Base-by-base conservation (phyloP, 2,888 invertebrate species). In the Halictus ligatus region DNA sequence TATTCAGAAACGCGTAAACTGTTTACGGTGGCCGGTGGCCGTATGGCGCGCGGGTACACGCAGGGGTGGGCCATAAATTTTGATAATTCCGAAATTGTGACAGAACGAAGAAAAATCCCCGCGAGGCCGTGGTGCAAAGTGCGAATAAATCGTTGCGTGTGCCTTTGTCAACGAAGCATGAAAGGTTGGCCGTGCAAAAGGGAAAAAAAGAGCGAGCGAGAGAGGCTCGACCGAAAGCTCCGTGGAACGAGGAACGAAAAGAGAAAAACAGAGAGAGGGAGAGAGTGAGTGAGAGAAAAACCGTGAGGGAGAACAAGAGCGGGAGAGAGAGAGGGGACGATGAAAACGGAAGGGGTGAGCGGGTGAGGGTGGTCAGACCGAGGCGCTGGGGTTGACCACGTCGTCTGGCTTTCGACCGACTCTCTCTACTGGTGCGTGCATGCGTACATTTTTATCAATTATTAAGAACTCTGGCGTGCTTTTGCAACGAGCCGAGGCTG, bases 391-490 rank as follows among this genome's bases (percentile, higher is more conserved):
- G 89, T 81, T 84, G 81, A 75, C 80, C 88, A 78, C 88, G 86
- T 85, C 89, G 86, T 86, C 88, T 85, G 89, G 85, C 81, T 91
- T 85, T 88, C 87, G 82, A 81, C 85, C 83, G 79, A 76, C 79
- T 90, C 83, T 77, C 78, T 75, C 77, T 76, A 64, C 78, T 64
- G 76, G 91, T 87, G 78, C 90, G 91, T 87, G 81, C 84, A 80
- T 93, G 92, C 94, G 94, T 95, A 94, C 95, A 95, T 95, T 95
- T 95, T 95, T 95, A 94, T 95, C 94, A 95, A 95, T 95, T 95
- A 95, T 95, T 95, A 95, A 95, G 94, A 95, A 94, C 93, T 93
- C 92, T 86, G 92, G 88, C 89, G 84, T 83, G 90, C 91, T 82
- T 88, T 85, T 85, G 91, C 82, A 79, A 72, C 67, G 58, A 48